phyloP scores from a whole-genome alignment of 2,113 vertebrate species.

The Rhynchomys soricoides region DNA sequence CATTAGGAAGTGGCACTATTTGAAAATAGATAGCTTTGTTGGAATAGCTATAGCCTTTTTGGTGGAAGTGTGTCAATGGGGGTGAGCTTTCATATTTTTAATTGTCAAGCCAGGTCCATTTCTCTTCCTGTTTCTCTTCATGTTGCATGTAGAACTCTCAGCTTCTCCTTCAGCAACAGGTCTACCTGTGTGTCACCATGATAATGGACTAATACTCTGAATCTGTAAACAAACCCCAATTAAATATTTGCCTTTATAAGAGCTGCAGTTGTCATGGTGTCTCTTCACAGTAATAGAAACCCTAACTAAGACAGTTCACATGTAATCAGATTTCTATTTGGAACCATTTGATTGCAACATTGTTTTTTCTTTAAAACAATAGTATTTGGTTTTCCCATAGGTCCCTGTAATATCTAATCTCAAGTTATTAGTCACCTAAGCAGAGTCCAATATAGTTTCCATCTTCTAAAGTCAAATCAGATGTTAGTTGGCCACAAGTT shows the following conservation, averaged over 20 bases:
- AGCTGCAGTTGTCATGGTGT: not conserved
- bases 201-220: not conserved
- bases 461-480: not conserved
- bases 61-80: not conserved
- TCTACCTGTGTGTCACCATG: not conserved
- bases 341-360: not conserved
- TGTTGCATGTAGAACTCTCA: not conserved
- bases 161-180: not conserved
- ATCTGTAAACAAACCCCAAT: not conserved
- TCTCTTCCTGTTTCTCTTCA: not conserved
- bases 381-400: not conserved
- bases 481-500: not conserved
- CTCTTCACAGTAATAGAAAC: not conserved
- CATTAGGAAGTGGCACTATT: not conserved
- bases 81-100: not conserved
- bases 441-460: not conserved
- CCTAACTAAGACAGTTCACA: not conserved
- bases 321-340: not conserved
- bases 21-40: not conserved
- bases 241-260: not conserved
- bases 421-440: not conserved
- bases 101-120: not conserved
- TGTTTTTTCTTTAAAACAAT: not conserved
- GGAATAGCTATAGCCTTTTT: not conserved
- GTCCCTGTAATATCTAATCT: not conserved